These are phyloP conservation scores for Fringilla coelebs DNA, from an alignment of 2,797 vertebrate species.

Conservation along the genomic window DNA sequence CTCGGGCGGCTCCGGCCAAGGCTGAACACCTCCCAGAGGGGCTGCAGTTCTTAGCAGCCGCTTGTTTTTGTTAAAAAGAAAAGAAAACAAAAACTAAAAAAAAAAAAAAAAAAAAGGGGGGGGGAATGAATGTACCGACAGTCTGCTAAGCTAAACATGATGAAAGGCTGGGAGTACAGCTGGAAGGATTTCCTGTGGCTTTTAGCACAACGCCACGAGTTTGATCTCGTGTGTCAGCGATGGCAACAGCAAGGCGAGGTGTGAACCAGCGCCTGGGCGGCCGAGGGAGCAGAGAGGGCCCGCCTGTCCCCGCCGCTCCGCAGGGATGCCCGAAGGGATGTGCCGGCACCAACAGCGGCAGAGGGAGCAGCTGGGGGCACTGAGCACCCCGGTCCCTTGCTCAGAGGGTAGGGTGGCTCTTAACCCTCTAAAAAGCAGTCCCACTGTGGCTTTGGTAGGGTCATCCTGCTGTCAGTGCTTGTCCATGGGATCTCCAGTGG, in stretches of 20 bases:
- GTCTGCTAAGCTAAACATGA: not conserved
- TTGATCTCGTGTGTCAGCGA: not conserved
- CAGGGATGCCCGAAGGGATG: not conserved
- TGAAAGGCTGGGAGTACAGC: not conserved
- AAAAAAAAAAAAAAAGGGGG: no score
- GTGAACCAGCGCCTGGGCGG: not conserved
- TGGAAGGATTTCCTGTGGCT: not conserved
- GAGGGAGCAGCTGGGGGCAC: accelerated
- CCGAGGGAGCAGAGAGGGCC: not conserved
- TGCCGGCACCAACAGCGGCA: accelerated
- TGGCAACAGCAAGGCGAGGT: not conserved
- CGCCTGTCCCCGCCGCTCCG: not conserved
- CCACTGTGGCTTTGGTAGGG: not conserved
- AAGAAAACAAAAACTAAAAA: no score
- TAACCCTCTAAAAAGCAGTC: not conserved
- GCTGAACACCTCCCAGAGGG: not conserved
- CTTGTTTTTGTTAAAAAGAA: not conserved
- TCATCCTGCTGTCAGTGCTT: not conserved
- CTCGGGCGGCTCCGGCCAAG: not conserved
- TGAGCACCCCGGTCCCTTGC: not conserved
- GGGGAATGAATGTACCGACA: not conserved
- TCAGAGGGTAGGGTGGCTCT: not conserved
- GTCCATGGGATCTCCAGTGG: not conserved
- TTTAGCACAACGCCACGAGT: not conserved
- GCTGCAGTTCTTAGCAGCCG: not conserved